Conservation (phyloP, 2,888 invertebrate genomes). For the Callyntrura guangdongensis region DNA sequence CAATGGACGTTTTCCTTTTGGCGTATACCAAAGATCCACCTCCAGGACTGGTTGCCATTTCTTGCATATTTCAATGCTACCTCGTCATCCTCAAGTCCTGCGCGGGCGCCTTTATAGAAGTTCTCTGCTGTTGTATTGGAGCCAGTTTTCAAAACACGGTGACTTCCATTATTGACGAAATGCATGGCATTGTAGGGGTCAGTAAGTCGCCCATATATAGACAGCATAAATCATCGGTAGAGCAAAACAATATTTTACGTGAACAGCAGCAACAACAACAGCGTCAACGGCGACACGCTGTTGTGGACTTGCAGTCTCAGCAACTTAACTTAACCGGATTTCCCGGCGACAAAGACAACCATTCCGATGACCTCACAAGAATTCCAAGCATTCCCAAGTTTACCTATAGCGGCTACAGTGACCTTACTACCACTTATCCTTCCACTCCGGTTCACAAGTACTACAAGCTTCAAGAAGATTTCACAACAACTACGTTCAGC, state of each 20-base stretch:
- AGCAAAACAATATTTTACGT: not conserved
- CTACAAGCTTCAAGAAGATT: not conserved
- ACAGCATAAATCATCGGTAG: slow-evolving; percentile 47
- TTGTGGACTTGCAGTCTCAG: not conserved
- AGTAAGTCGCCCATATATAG: slow-evolving; percentile 13
- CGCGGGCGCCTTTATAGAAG: slow-evolving; percentile 82
- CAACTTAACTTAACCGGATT: not conserved
- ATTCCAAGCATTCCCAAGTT: slow-evolving; percentile 43
- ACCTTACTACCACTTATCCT: not conserved
- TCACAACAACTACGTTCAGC: no score
- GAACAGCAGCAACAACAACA: no score
- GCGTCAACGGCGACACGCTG: slow-evolving; percentile 7
- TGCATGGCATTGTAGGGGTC: slow-evolving; percentile 69
- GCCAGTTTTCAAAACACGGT: slow-evolving; percentile 77
- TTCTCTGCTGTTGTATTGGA: slow-evolving; percentile 81
- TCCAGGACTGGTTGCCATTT: slow-evolving; percentile 31
- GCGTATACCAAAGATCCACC: slow-evolving; percentile 65
- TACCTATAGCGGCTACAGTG: not conserved
- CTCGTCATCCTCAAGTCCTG: slow-evolving; percentile 78
- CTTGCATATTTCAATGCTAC: slow-evolving; percentile 78
- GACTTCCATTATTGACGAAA: slow-evolving; percentile 76
- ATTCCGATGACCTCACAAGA: not conserved
- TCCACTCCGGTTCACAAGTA: not conserved
- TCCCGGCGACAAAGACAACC: not conserved
- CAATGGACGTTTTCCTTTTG: slow-evolving; percentile 64